Base-by-base conservation (phyloP, 2,113 vertebrate genomes). In the Bucco capensis region DNA sequence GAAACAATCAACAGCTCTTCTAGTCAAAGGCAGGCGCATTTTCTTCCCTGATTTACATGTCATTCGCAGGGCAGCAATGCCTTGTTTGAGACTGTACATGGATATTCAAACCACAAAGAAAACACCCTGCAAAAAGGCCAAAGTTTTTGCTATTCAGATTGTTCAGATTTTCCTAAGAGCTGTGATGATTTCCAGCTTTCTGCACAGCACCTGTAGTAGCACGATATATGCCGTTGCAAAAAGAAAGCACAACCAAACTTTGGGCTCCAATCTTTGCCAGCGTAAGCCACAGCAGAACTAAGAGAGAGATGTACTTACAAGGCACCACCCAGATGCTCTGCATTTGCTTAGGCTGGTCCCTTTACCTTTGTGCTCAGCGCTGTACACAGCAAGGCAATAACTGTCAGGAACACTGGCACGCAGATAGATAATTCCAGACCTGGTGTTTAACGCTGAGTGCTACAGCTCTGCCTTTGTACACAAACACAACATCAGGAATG, bases 1-100 rank as follows among this genome's bases (percentile, higher is more conserved):
- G 86, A 94, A 93, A 94, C 86, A 80, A 95, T 89, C 62, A 96
- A 83, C 57, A 82, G 88, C 91, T 86, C 89, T 56, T 90, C 87
- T 22, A 77, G 40, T 80, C 71, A 93, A 37, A 78, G 64, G 73
- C 58, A 79, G 78, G 12, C 0, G 37, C 40, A 38, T 85, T 85
- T 85, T 46, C 67, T 53, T 67, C 44, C 78, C 85, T 64, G 87
- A 95, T 92, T 96, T 86, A 85, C 86, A 89, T 84, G 66, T 60
- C 64, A 90, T 73, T 94, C 86, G 83, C 70, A 85, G 53, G 89
- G 95, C 57, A 92, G 76, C 49, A 44, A 90, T 16, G 49, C n/a
- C 40, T 42, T 42, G 15, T 51, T 90, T 31, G 77, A 78, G 58
- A 40, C 76, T 95, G 66, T 90, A 90, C 73, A 91, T 81, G 67